Evolutionary conservation across 1,140 invertebrate species (phyloP), one percentile per base, ranked within the genome.

Genomic region (Hyles euphorbiae): DNA sequence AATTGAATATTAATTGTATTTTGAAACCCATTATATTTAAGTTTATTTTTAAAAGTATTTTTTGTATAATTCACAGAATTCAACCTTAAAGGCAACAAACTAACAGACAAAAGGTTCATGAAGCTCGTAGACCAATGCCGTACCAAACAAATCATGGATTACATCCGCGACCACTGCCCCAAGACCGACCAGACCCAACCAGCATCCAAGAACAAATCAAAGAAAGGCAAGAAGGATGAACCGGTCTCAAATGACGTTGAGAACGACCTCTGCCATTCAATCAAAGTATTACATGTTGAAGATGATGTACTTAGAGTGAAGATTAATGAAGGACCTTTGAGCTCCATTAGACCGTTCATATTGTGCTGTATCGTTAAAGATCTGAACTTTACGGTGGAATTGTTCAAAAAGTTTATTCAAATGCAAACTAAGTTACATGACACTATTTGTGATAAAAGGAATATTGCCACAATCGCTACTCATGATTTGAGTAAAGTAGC

Each of bases 391-490:
- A 92, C 90, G 45, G 91, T 92, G 44, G 84, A 89, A 0, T 90
- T 75, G 40, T 94, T 96, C 62, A 96, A 95, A 72, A 93, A 93
- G 78, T 96, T 96, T 68, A 94, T 96, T 63, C 91, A 94, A 70
- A 74, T 95, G 69, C 95, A 97, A 89, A 96, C 94, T 2, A 95
- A 93, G 78, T 83, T 97, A 8, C 95, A 96, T 81, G 94, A 96
- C 62, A 92, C 91, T 2, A 85, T 95, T 11, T 96, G 95, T 81
- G 92, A 95, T 34, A 96, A 95, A 72, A 85, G 95, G 64, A 94
- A 94, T 72, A 84, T 90, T 3, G 94, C 94, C 5, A 96, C 95
- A 2, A 94, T 97, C 64, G 95, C 95, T 7, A 96, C 95, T 3
- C 95, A 96, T 87, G 95, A 97, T 83, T 80, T 95, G 52, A 89